Evolutionary conservation across 1,140 invertebrate genomes (phyloP).

Genomic region (Phthorimaea operculella): DNA sequence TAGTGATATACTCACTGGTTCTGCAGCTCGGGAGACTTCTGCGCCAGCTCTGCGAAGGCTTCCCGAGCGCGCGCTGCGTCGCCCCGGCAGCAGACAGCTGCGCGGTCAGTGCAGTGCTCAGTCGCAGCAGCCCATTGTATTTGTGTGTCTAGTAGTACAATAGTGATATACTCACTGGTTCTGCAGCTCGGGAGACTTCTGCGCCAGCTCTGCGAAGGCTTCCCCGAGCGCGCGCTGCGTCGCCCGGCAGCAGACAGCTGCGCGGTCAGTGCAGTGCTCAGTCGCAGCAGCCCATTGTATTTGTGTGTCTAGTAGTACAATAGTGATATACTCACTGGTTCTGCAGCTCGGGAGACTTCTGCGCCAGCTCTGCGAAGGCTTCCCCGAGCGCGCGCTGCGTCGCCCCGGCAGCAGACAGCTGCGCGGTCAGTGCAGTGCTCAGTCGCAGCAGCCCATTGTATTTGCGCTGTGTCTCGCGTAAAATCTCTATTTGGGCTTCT

Average conservation of each 20-base stretch:
- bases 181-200: conserved; percentile 94
- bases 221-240: conserved; percentile 82
- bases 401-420: conserved; percentile 77
- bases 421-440: conserved; percentile 84
- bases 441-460: conserved; percentile 90
- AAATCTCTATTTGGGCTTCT: conserved; percentile 90
- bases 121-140: conserved; percentile 87
- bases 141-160: conserved; percentile 68
- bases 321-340: conserved; percentile 62
- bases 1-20: conserved; percentile 63
- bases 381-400: conserved; percentile 82
- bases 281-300: conserved; percentile 87
- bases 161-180: conserved; percentile 62
- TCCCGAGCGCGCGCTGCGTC: conserved; percentile 82
- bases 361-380: conserved; percentile 93
- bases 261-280: conserved; percentile 84
- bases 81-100: conserved; percentile 80
- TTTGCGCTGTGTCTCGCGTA: conserved; percentile 94
- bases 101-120: conserved; percentile 84
- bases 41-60: conserved; percentile 93
- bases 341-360: conserved; percentile 94
- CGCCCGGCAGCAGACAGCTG: conserved; percentile 78
- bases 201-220: conserved; percentile 93
- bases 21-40: conserved; percentile 94
- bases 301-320: conserved; percentile 68